Evolutionary conservation across 2,113 vertebrate genomes (phyloP), one percentile per base, ranked within the genome.

Genomic region (Nymphicus hollandicus): DNA sequence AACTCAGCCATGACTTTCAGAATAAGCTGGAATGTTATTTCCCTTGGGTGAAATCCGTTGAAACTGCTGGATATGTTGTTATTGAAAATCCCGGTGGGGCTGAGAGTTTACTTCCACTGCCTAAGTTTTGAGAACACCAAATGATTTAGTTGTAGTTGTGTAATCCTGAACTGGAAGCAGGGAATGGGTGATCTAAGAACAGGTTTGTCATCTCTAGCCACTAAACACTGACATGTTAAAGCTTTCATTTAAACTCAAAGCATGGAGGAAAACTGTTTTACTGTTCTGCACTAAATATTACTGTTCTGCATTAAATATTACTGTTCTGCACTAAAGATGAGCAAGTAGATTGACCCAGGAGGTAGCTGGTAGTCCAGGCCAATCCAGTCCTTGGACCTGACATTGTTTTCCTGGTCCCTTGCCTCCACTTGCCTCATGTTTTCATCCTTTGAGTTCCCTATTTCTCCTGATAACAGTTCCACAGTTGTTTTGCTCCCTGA

Each of bases 391-490:
- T 80, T 73, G 41, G 37, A 60, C 31, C 9, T 29, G 13, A 60
- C 35, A 25, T 61, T 4, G 0, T 76, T 85, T 88, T 85, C 71
- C 58, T 77, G 44, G 44, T 61, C 63, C 33, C 33, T 58, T 35
- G 56, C 46, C 56, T 66, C 35, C 1, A 1, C 33, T 92, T 58
- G 78, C 74, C 81, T 92, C 60, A 7, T 91, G 71, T 94, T 97
- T 95, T 91, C 89, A 95, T 79, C 84, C 53, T 89, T 80, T 6
- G 6, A 2, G 6, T 60, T 94, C 91, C 37, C 25, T 70, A 85
- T 77, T 96, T 89, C 91, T 95, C 74, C 76, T 64, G 95, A 97
- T 96, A 89, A 96, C 89, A 94, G 91, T 95, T 60, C 46, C 2
- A 1, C 16, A 46, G 63, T 96, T 96, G 93, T 97, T 97, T 96